Conservation (phyloP, 2,888 invertebrate species). For the Stictocephala bisonia region DNA sequence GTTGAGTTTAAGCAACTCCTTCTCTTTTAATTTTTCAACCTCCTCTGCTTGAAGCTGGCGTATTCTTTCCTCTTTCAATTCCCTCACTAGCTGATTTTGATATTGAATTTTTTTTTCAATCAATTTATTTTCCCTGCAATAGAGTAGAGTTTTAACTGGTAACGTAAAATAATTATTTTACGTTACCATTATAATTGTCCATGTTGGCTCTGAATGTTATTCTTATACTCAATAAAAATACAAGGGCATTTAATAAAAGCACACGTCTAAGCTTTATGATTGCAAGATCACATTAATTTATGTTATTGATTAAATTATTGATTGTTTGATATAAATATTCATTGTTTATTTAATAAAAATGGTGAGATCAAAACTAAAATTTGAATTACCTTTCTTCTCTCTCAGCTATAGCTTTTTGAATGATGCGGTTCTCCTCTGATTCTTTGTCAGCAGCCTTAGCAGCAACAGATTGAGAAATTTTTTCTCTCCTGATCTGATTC, state of each 20-base stretch:
- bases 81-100: slow-evolving; percentile 60
- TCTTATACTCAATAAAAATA: too few relatives aligned
- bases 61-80: slow-evolving; percentile 60
- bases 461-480: slow-evolving; percentile 66
- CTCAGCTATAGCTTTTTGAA: slow-evolving; percentile 68
- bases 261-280: too few relatives aligned
- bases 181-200: too few relatives aligned
- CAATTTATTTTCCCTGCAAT: slow-evolving; percentile 64
- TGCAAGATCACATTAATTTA: too few relatives aligned
- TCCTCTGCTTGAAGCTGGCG: slow-evolving; percentile 62
- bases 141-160: too few relatives aligned
- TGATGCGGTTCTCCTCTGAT: slow-evolving; percentile 66
- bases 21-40: slow-evolving; percentile 63
- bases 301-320: too few relatives aligned
- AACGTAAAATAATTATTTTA: too few relatives aligned
- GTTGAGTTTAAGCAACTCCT: slow-evolving; percentile 68
- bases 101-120: slow-evolving; percentile 62
- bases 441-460: slow-evolving; percentile 65
- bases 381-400: slow-evolving; percentile 63
- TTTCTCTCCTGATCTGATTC: slow-evolving; percentile 62
- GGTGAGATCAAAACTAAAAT: too few relatives aligned
- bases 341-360: too few relatives aligned
- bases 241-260: too few relatives aligned
- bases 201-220: too few relatives aligned
- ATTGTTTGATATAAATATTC: too few relatives aligned